Percentiles rank a stretch among this genome's conserved stretches.
These are phyloP conservation scores for Acanthoscelides obtectus DNA, from an alignment of 2,888 invertebrate genomes.

Conservation along the genomic window DNA sequence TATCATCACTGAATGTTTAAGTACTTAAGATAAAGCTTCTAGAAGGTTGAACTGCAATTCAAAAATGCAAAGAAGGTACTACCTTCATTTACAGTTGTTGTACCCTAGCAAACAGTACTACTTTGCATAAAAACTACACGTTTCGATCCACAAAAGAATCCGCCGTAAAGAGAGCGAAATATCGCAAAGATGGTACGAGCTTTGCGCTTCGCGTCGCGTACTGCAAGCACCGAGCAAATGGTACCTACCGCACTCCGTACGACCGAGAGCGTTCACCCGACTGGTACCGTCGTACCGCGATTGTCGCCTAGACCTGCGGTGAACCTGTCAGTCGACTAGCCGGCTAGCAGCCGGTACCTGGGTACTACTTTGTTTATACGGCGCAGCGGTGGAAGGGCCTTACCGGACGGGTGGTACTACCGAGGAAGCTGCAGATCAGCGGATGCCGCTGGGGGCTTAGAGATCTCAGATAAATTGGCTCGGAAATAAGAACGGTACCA, in stretches of 20 bases:
- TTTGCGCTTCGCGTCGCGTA: not conserved
- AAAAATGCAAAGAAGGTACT: too few species aligned
- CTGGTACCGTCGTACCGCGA: too few species aligned
- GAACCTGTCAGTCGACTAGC: not conserved
- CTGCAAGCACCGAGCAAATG: not conserved
- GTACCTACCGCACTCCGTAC: not conserved
- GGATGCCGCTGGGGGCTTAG: not conserved
- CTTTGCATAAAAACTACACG: not conserved
- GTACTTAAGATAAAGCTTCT: too few species aligned
- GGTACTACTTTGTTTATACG: not conserved
- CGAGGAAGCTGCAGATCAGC: not conserved
- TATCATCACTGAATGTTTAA: too few species aligned
- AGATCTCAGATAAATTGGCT: not conserved
- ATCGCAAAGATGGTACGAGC: not conserved
- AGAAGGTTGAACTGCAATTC: too few species aligned
- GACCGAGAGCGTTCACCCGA: not conserved
- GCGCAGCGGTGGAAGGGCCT: not conserved
- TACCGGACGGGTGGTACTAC: not conserved
- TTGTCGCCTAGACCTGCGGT: not conserved
- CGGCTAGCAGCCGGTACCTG: not conserved
- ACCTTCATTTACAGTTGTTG: too few species aligned
- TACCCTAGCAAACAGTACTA: not conserved
- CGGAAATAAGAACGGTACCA: not conserved
- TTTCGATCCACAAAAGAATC: not conserved
- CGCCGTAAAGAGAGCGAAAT: not conserved